These are phyloP conservation scores for Lutjanus argentimaculatus DNA, from an alignment of 2,797 vertebrate genomes.

Conservation along the genomic window DNA sequence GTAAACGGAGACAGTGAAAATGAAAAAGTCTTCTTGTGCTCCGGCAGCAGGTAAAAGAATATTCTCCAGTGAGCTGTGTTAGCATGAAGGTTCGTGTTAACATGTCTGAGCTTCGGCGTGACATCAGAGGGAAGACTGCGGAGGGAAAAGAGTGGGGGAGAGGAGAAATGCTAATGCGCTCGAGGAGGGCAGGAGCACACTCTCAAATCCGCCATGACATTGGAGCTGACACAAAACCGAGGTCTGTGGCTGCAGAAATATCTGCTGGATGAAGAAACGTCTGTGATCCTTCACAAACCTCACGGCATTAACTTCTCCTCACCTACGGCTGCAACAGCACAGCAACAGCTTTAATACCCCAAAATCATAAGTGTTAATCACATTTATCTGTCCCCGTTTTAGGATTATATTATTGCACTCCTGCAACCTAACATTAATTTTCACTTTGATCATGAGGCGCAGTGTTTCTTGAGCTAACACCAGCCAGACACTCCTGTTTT, in stretches of 20 bases:
- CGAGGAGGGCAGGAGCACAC: conserved; percentile 66
- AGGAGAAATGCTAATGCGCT: conserved; percentile 70
- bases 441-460: neutral
- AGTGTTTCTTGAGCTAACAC: neutral
- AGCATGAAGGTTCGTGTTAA: conserved; percentile 74
- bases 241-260: conserved; percentile 62
- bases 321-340: conserved; percentile 31
- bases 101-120: conserved; percentile 69
- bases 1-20: conserved; percentile 70
- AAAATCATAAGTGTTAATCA: neutral
- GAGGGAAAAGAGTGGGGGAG: conserved; percentile 42
- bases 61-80: conserved; percentile 63
- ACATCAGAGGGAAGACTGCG: conserved; percentile 70
- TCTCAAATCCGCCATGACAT: conserved; percentile 74
- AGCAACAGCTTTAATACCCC: neutral
- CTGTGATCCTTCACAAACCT: conserved; percentile 48
- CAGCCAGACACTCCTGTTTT: neutral
- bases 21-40: conserved; percentile 58
- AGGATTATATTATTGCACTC: neutral
- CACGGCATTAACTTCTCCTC: conserved; percentile 18
- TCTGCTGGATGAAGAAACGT: conserved; percentile 53
- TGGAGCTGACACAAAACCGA: conserved; percentile 67
- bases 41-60: conserved; percentile 67
- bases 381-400: neutral
- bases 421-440: neutral